Evolutionary conservation across 2,113 vertebrate genomes (phyloP).

Genomic region (Cryptotis parvus): DNA sequence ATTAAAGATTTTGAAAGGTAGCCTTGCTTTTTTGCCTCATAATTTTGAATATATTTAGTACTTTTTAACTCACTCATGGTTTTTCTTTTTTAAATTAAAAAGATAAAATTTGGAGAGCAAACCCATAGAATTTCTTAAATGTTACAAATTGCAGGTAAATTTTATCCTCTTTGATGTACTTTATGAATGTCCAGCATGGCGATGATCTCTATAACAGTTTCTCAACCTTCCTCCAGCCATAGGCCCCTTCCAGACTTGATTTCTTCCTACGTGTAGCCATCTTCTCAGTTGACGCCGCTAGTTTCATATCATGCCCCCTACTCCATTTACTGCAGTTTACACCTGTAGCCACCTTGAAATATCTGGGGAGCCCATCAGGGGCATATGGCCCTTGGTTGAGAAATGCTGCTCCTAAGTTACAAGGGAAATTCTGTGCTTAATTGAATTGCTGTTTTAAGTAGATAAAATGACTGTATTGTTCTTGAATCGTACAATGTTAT

Average conservation of each 20-base stretch:
- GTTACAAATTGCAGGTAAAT: background rate
- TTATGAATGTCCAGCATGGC: background rate
- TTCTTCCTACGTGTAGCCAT: too few relatives aligned
- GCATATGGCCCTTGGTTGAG: too few relatives aligned
- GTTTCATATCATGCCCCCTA: too few relatives aligned
- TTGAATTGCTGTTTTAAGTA: background rate
- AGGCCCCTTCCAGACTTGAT: too few relatives aligned
- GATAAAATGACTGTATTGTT: background rate
- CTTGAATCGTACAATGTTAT: background rate
- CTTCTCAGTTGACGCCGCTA: too few relatives aligned
- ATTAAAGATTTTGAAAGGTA: background rate
- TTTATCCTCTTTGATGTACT: background rate
- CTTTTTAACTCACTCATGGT: background rate
- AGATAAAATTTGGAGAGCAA: background rate
- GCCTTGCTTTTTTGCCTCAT: background rate
- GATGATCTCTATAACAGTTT: background rate
- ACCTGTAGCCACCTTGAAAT: too few relatives aligned
- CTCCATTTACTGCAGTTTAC: background rate
- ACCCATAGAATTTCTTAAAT: background rate
- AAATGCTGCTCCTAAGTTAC: background rate
- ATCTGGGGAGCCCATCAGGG: too few relatives aligned
- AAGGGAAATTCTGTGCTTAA: slow-evolving; percentile 17
- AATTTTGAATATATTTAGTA: slow-evolving; percentile 38
- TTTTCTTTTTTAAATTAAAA: background rate
- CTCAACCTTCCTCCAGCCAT: too few relatives aligned